Evolutionary conservation across 2,113 vertebrate species (phyloP), one percentile per base, ranked within the genome.

Genomic region (Mystacornis crossleyi): DNA sequence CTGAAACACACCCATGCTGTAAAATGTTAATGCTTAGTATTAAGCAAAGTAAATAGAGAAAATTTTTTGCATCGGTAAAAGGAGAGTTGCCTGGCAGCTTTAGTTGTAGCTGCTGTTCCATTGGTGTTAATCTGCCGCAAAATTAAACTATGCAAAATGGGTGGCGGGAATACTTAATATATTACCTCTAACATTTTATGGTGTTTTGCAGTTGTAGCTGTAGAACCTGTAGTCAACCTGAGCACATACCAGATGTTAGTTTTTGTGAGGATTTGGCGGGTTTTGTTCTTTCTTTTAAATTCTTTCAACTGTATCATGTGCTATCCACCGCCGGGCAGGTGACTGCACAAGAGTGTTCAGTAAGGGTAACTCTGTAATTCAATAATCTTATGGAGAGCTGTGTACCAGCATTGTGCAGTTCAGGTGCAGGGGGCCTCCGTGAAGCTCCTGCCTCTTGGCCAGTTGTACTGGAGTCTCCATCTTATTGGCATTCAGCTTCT

Each of bases 201-300:
- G 3, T 66, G 23, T 28, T 82, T 67, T 47, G 43, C 31, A 25
- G 31, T 57, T 81, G 36, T 29, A 45, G 31, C 51, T 57, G 7
- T 47, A 72, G 60, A 89, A 73, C 33, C 19, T 2, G 2, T 40
- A 26, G 40, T n/a, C 16, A 31, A 23, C 40, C 14, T 75, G 70
- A 12, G 4, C 16, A 4, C 0, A 0, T 47, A 24, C 31, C 19
- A 73, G 50, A 23, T 61, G 50, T 40, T 69, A 20, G 43, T 48
- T 93, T 87, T 60, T 36, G 31, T 31, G 24, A 72, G 28, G 12
- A 12, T 53, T 90, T 82, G 4, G 4, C 11, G 14, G 6, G 1
- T 21, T 67, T 43, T 43, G 14, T 14, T 47, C 6, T 43, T 69
- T 20, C 7, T 66, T 89, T 60, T 10, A 6, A 10, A 17, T 40